Percentiles rank a stretch among this genome's conserved stretches.
These are phyloP conservation scores for Omphaloscelis lunosa DNA, from an alignment of 2,888 invertebrate species.

Conservation along the genomic window DNA sequence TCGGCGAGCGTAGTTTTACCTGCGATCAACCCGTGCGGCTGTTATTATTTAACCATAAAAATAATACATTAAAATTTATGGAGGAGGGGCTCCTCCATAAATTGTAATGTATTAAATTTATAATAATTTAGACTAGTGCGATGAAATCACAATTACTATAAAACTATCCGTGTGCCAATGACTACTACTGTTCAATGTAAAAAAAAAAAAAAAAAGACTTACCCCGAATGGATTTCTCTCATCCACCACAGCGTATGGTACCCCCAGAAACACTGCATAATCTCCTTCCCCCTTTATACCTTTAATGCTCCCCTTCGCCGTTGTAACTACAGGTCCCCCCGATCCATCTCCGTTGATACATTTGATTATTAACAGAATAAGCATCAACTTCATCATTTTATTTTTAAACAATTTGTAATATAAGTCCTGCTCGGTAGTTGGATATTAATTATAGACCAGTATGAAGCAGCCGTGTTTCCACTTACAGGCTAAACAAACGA, in stretches of 20 bases:
- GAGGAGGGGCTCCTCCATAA: background rate
- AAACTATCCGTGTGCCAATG: background rate
- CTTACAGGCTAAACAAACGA: background rate
- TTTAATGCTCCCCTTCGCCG: conserved; percentile 31
- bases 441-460: background rate
- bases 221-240: conserved; percentile 51
- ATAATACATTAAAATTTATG: no score
- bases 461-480: conserved; percentile 11
- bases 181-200: background rate
- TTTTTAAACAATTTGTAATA: background rate
- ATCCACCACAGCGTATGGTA: conserved; percentile 58
- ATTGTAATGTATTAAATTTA: background rate
- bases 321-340: conserved; percentile 11
- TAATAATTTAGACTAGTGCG: background rate
- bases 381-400: conserved; percentile 37
- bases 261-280: conserved; percentile 44
- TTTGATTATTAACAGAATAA: conserved; percentile 37
- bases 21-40: background rate
- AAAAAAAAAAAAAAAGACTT: conserved; percentile 17
- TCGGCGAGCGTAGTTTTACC: background rate
- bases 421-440: background rate
- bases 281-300: conserved; percentile 38
- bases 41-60: background rate
- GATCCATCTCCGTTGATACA: conserved; percentile 10
- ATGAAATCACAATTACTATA: background rate